Evolutionary conservation across 53 echinoderm and acorn worm genomes (phyloP).

Genomic region (Crossaster papposus): DNA sequence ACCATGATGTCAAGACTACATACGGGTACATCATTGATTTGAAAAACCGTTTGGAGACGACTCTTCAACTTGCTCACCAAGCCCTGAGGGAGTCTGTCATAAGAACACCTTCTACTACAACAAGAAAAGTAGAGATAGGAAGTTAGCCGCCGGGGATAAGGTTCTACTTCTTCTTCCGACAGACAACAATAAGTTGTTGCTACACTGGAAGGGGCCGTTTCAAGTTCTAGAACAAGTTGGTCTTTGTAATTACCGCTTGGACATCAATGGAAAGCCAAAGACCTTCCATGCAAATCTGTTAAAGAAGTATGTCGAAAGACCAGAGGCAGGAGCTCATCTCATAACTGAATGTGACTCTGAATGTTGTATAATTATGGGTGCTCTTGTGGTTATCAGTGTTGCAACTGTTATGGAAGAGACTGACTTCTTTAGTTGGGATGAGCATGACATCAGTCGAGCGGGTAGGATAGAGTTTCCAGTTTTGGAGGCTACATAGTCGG

Average conservation of each 20-base stretch:
- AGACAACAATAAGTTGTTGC: slow-evolving; percentile 56
- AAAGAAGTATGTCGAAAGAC: slow-evolving; percentile 55
- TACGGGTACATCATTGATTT: slow-evolving; percentile 65
- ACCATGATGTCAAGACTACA: slow-evolving; percentile 38
- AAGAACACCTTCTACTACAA: slow-evolving; percentile 50
- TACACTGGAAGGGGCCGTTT: slow-evolving; percentile 75
- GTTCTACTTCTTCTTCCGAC: slow-evolving; percentile 63
- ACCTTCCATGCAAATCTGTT: slow-evolving; percentile 63
- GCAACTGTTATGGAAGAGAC: slow-evolving; percentile 23
- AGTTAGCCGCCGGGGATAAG: slow-evolving; percentile 50
- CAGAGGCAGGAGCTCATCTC: background rate
- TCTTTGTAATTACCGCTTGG: slow-evolving; percentile 49
- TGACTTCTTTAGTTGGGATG: background rate
- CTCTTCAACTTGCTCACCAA: slow-evolving; percentile 45
- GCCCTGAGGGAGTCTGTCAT: slow-evolving; percentile 15
- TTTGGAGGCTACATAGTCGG: slow-evolving; percentile 2
- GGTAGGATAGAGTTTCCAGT: slow-evolving; percentile 3
- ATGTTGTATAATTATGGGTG: background rate
- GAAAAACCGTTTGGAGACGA: slow-evolving; percentile 55
- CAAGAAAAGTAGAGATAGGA: slow-evolving; percentile 41
- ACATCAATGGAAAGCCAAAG: slow-evolving; percentile 48
- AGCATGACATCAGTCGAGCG: background rate
- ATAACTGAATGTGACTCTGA: background rate
- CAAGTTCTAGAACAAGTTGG: slow-evolving; percentile 35
- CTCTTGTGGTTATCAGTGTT: background rate